Conservation (phyloP, 2,113 vertebrate species). For the Brachionichthys hirsutus region DNA sequence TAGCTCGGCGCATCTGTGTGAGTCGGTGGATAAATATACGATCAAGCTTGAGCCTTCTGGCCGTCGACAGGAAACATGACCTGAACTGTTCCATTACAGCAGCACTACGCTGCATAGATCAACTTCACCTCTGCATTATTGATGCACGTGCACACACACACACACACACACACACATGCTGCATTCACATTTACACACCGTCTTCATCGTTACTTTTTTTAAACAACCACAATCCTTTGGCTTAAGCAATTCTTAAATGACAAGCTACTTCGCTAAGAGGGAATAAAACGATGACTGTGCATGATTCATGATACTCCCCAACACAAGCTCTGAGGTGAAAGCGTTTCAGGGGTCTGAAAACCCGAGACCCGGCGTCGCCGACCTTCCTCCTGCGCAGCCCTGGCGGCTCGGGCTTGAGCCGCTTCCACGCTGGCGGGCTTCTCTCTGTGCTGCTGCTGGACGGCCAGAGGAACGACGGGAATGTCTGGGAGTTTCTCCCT, state of each 20-base stretch:
- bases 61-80: slow-evolving; percentile 60
- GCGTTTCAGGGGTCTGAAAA: too few relatives aligned
- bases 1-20: too few relatives aligned
- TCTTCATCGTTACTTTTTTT: neutral
- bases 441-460: slow-evolving; percentile 76
- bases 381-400: slow-evolving; percentile 74
- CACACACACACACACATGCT: slow-evolving; percentile 22
- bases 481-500: slow-evolving; percentile 88
- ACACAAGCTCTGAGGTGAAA: neutral
- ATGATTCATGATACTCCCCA: neutral
- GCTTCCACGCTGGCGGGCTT: slow-evolving; percentile 68
- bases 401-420: slow-evolving; percentile 65
- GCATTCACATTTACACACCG: slow-evolving; percentile 3
- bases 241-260: too few relatives aligned
- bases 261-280: neutral
- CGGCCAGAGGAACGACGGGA: slow-evolving; percentile 84
- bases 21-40: too few relatives aligned
- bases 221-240: neutral
- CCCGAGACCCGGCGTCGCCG: slow-evolving; percentile 6
- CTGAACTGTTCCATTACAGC: slow-evolving; percentile 74
- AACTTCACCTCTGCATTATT: slow-evolving; percentile 69
- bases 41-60: neutral
- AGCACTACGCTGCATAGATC: slow-evolving; percentile 50
- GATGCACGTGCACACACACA: slow-evolving; percentile 33
- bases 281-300: neutral